phyloP scores from a whole-genome alignment of 1,140 invertebrate species.

The Cydia pomonella region DNA sequence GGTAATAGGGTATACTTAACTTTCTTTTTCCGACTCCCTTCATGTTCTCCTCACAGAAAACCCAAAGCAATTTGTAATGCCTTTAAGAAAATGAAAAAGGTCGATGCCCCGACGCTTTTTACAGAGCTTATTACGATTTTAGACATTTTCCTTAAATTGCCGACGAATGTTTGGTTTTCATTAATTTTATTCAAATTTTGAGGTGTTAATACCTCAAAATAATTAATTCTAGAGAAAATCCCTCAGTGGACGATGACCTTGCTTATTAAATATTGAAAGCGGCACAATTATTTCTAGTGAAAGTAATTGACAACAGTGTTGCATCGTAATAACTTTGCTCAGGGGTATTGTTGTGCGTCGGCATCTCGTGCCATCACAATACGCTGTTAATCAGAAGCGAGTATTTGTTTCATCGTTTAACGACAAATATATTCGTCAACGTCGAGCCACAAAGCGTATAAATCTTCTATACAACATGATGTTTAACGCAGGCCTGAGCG shows the following conservation, averaged over 20 bases:
- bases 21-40: no score
- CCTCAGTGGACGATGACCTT: background rate
- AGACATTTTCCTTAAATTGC: background rate
- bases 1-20: no score
- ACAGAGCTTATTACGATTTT: background rate
- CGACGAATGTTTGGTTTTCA: conserved; percentile 6
- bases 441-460: conserved; percentile 23
- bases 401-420: conserved; percentile 28
- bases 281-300: conserved; percentile 36
- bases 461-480: conserved; percentile 20
- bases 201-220: background rate
- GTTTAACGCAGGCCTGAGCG: conserved; percentile 3
- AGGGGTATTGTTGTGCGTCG: conserved; percentile 15
- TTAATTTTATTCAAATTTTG: background rate
- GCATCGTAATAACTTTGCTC: conserved; percentile 15
- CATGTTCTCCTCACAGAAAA: background rate
- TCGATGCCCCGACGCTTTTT: background rate
- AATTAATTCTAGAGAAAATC: background rate
- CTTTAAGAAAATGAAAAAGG: background rate
- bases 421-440: conserved; percentile 34
- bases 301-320: conserved; percentile 36
- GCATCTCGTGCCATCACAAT: conserved; percentile 14
- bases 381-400: conserved; percentile 1
- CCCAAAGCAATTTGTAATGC: conserved; percentile 8
- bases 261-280: conserved; percentile 35